Evolutionary conservation across 2,888 invertebrate genomes (phyloP), one percentile per base, ranked within the genome.

Genomic region (Arctia plantaginis): DNA sequence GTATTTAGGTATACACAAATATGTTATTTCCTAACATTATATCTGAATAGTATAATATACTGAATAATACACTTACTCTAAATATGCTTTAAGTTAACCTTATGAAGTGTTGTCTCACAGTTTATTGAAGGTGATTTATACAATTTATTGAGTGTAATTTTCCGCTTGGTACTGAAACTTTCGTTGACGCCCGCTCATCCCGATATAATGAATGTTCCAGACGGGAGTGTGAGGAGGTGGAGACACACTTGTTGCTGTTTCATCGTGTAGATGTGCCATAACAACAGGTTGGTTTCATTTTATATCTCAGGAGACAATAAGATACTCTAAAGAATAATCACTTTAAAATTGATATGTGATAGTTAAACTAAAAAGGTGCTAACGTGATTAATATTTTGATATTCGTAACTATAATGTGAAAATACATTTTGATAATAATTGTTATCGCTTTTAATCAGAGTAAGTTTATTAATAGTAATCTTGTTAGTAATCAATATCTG

Each of bases 231-330:
- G n/a, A 71, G 78, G 47, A 69, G 51, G 71, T 15, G 67, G 72
- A 75, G 77, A 68, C 75, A 30, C 78, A 84, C 84, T 84, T 84
- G 84, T 84, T 84, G 84, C 84, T 76, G 78, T 27, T 71, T 75
- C 39, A 69, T 51, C 69, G 64, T 59, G 51, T 55, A 59, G 35
- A 66, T 39, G 10, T 39, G 13, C n/a, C 27, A 62, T 73, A 64
- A 59, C 83, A 84, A 84, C 84, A 84, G 76, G 84, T 84, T 76
- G 69, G 69, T 44, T 35, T 51, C 20, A 62, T 39, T 62, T n/a
- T 41, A 39, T 62, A 69, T 39, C 39, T 59, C 12, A 51, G 12
- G 13, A 47, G 62, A 35, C 33, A 44, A 7, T 33, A 65, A 3
- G 15, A 7, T 13, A 66, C 27, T 27, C 41, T 35, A 18, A 33